phyloP scores from a whole-genome alignment of 1,140 invertebrate genomes.

The Phenacoccus solenopsis region DNA sequence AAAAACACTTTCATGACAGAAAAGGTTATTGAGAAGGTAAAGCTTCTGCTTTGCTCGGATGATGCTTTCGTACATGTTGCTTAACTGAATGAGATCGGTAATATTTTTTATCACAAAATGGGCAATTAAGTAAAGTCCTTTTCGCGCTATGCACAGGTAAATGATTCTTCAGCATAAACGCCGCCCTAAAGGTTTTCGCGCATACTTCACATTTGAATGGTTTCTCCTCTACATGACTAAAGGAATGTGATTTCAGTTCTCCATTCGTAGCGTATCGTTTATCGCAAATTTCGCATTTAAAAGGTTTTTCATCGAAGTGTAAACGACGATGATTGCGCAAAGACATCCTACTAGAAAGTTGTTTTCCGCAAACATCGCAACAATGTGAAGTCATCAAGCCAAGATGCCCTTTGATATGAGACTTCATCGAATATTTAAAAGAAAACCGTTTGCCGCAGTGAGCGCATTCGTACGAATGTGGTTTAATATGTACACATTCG shows the following conservation, averaged over 20 bases:
- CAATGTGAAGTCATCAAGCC: conserved; percentile 33
- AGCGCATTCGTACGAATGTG: conserved; percentile 16
- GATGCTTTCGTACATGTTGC: not conserved
- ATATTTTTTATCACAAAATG: not conserved
- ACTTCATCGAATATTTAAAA: conserved; percentile 18
- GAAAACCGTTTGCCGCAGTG: conserved; percentile 19
- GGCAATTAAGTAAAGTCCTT: not conserved
- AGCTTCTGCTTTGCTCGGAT: no score
- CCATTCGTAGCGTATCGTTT: not conserved
- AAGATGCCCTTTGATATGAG: conserved; percentile 50
- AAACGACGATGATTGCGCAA: not conserved
- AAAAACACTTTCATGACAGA: no score
- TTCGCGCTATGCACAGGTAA: not conserved
- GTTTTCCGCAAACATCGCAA: conserved; percentile 34
- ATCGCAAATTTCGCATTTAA: conserved; percentile 22
- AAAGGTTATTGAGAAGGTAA: no score
- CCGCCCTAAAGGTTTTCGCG: conserved; percentile 23
- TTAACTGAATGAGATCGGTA: not conserved
- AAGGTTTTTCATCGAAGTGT: not conserved
- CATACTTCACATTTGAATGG: not conserved
- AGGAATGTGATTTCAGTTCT: not conserved
- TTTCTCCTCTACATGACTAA: not conserved
- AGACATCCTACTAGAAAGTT: conserved; percentile 11
- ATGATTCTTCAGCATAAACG: conserved; percentile 8
- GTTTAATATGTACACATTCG: conserved; percentile 25